phyloP scores from a whole-genome alignment of 2,888 invertebrate genomes.

The Phlogophora meticulosa region DNA sequence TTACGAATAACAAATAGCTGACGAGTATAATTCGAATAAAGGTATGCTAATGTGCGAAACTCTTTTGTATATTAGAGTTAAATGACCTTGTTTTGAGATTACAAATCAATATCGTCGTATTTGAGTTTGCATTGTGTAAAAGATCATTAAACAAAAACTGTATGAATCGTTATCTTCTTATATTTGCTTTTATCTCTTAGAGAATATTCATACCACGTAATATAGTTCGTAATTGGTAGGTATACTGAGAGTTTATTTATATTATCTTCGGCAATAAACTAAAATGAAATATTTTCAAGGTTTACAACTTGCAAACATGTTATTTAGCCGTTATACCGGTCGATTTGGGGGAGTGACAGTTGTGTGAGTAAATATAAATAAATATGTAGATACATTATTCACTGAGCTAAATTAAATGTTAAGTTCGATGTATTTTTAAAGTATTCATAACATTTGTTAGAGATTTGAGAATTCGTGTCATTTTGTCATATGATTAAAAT shows the following conservation, averaged over 20 bases:
- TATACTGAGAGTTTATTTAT: slow-evolving; percentile 4
- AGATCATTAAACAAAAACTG: slow-evolving; percentile 17
- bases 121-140: slow-evolving; percentile 20
- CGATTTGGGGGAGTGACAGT: slow-evolving; percentile 40
- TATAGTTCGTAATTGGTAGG: slow-evolving; percentile 9
- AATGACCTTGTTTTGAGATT: neutral
- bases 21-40: slow-evolving; percentile 22
- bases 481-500: slow-evolving; percentile 13
- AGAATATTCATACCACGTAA: slow-evolving; percentile 16
- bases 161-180: slow-evolving; percentile 17
- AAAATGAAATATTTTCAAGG: slow-evolving; percentile 54
- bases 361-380: slow-evolving; percentile 2
- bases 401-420: slow-evolving; percentile 13
- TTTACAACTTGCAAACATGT: slow-evolving; percentile 44
- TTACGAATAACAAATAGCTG: slow-evolving; percentile 8
- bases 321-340: slow-evolving; percentile 41
- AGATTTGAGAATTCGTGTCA: slow-evolving; percentile 1
- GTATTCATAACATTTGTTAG: slow-evolving; percentile 1
- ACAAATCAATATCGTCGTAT: neutral
- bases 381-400: slow-evolving; percentile 1
- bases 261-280: slow-evolving; percentile 30
- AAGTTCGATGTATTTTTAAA: neutral
- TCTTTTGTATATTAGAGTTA: slow-evolving; percentile 18
- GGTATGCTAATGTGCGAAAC: slow-evolving; percentile 16
- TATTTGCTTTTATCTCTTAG: slow-evolving; percentile 28